Conservation (phyloP, 2,113 vertebrate species). For the Pao palembangensis region DNA sequence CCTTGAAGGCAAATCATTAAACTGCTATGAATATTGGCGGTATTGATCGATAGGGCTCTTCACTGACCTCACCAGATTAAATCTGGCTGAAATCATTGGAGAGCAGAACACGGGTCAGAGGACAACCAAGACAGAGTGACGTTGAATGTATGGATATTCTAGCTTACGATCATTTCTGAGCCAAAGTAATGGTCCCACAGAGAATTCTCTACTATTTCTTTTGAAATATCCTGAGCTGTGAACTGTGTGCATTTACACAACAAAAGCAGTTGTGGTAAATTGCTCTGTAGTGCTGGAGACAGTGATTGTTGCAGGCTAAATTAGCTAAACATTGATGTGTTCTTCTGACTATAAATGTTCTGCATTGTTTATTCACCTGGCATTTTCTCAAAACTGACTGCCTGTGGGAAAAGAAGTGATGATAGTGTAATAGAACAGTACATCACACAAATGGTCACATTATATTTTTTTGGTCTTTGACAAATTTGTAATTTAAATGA, state of each 20-base stretch:
- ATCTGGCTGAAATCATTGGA: constrained; percentile 35
- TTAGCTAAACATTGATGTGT: neutral
- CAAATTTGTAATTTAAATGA: constrained; percentile 4
- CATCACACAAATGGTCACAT: constrained; percentile 4
- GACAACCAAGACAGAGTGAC: constrained; percentile 7
- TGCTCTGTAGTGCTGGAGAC: constrained; percentile 5
- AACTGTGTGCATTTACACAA: constrained; percentile 17
- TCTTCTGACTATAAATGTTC: neutral
- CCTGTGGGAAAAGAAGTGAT: constrained; percentile 26
- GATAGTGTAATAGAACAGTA: constrained; percentile 5
- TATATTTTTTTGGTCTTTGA: constrained; percentile 5
- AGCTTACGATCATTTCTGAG: constrained; percentile 7
- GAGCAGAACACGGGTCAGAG: constrained; percentile 19
- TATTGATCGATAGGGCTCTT: constrained; percentile 45
- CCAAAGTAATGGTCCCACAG: constrained; percentile 4
- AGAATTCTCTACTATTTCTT: constrained; percentile 1
- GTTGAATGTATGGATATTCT: neutral
- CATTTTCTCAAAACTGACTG: constrained; percentile 49
- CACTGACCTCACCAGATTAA: constrained; percentile 36
- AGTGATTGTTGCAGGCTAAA: neutral
- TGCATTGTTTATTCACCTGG: constrained; percentile 54
- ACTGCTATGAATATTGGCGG: constrained; percentile 33
- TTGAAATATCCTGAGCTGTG: constrained; percentile 31
- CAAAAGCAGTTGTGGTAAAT: constrained; percentile 1
- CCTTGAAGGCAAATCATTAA: constrained; percentile 19